These are phyloP conservation scores for Graphium colonna DNA, from an alignment of 2,888 invertebrate species.

Conservation along the genomic window DNA sequence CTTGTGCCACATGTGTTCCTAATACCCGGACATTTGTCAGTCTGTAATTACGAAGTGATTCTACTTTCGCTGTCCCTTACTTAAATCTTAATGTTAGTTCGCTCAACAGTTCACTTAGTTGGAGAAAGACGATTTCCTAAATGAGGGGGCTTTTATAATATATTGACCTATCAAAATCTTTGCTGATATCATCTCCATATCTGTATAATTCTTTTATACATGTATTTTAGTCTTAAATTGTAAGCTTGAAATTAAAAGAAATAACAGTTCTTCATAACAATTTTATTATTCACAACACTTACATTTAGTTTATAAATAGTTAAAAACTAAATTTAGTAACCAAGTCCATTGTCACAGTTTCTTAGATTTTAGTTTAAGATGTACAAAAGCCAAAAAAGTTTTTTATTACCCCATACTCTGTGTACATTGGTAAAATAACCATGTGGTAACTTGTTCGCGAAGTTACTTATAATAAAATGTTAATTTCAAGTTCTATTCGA, in stretches of 20 bases:
- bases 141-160: neutral
- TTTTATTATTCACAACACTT: neutral
- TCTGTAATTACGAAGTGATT: slow-evolving; percentile 76
- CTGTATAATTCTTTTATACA: neutral
- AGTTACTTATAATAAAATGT: too few relatives aligned
- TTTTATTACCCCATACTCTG: too few relatives aligned
- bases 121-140: slow-evolving; percentile 9
- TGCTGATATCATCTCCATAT: neutral
- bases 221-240: neutral
- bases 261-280: too few relatives aligned
- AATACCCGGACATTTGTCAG: slow-evolving; percentile 78
- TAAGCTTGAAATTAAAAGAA: neutral
- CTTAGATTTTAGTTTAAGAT: too few relatives aligned
- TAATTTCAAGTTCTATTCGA: too few relatives aligned
- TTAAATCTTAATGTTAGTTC: slow-evolving; percentile 73
- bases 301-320: neutral
- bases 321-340: neutral
- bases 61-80: slow-evolving; percentile 71
- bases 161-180: too few relatives aligned
- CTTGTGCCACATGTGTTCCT: slow-evolving; percentile 72
- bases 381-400: too few relatives aligned
- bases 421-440: too few relatives aligned
- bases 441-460: too few relatives aligned
- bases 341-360: too few relatives aligned
- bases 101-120: slow-evolving; percentile 38